A percentile compares a stretch with the other conserved stretches of the same genome.
Conservation (phyloP, 2,113 vertebrate genomes). For the Dromiciops gliroides region DNA sequence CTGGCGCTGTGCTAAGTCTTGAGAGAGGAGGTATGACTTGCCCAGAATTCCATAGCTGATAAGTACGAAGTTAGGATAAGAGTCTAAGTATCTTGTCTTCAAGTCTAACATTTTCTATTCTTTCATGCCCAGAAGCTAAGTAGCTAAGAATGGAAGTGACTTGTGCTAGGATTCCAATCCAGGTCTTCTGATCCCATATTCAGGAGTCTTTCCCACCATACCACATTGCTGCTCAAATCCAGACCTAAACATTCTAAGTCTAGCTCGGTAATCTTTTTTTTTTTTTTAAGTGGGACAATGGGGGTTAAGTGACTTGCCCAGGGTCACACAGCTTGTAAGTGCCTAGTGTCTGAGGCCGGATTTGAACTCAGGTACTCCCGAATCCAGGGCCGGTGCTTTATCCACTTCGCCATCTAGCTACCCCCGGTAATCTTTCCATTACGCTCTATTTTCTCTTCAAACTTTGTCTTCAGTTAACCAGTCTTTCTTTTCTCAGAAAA, state of each 20-base stretch:
- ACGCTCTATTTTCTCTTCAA: background rate
- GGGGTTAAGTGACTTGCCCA: no score
- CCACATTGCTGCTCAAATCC: background rate
- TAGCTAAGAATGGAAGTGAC: background rate
- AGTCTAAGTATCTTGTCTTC: background rate
- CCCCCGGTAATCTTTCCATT: background rate
- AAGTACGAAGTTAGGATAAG: background rate
- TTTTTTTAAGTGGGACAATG: no score
- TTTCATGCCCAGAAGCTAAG: background rate
- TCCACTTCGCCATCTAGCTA: no score
- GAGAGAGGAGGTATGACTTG: background rate
- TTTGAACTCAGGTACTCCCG: no score
- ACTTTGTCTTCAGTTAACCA: background rate
- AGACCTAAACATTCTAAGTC: background rate
- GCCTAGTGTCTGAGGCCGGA: no score
- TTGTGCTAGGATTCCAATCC: background rate
- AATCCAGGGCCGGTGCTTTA: no score
- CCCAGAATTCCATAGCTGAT: background rate
- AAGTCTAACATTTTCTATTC: background rate
- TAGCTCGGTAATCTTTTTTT: background rate
- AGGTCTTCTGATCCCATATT: background rate
- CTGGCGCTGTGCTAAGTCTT: background rate
- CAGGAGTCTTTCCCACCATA: background rate
- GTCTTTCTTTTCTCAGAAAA: background rate
- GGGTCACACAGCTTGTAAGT: no score